A percentile compares a stretch with the other conserved stretches of the same genome.
Conservation (phyloP, 2,113 vertebrate species). For the Cyprinodon variegatus region DNA sequence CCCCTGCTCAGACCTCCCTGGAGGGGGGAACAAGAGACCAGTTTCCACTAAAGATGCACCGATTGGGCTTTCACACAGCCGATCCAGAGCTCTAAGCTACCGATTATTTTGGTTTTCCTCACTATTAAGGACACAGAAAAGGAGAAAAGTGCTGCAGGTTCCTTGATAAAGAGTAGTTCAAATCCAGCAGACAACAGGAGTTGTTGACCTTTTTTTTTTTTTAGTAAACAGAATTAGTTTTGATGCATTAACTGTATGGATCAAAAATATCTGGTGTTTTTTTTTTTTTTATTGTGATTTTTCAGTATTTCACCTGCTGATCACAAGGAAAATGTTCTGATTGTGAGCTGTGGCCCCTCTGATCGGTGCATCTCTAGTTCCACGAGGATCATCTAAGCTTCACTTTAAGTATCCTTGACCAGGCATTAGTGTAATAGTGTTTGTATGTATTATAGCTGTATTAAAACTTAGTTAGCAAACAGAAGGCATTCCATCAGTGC, state of each 20-base stretch:
- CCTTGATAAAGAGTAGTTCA: background rate
- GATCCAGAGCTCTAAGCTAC: background rate
- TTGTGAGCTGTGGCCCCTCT: background rate
- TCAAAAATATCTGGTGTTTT: background rate
- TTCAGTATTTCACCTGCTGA: background rate
- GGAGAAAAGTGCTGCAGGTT: background rate
- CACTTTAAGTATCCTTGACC: constrained; percentile 71
- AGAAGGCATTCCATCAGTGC: constrained; percentile 85
- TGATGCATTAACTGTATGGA: background rate
- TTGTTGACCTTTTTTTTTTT: background rate
- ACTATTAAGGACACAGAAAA: background rate
- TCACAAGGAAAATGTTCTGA: background rate
- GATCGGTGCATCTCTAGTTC: constrained; percentile 11
- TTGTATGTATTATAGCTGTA: constrained; percentile 77
- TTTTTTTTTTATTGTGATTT: background rate
- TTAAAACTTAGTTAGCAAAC: constrained; percentile 78
- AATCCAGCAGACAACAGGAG: background rate
- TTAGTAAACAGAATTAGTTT: background rate
- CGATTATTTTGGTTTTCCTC: background rate
- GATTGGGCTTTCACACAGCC: background rate
- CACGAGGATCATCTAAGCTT: constrained; percentile 62
- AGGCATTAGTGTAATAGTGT: constrained; percentile 75
- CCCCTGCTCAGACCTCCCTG: constrained; percentile 64
- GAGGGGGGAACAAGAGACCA: constrained; percentile 57
- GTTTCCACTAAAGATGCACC: constrained; percentile 15